Conservation (phyloP, 2,113 vertebrate genomes). For the Rhegmatorhina hoffmannsi region DNA sequence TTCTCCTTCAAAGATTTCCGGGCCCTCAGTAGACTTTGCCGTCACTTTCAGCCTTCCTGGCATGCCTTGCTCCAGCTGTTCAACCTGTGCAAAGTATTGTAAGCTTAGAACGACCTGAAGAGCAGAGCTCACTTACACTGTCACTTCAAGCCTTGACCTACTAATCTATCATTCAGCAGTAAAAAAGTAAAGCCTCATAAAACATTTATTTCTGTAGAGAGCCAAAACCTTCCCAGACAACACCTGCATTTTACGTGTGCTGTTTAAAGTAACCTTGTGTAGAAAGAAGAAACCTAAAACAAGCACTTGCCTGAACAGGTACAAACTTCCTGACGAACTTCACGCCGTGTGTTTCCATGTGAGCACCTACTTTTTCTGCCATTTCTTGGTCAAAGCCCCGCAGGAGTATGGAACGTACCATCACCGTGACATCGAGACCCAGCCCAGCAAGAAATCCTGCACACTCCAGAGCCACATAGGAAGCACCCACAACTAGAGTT, state of each 20-base stretch:
- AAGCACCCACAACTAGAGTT: slow-evolving; percentile 92
- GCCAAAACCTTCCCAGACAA: neutral
- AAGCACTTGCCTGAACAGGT: slow-evolving; percentile 80
- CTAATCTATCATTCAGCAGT: neutral
- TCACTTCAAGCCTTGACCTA: neutral
- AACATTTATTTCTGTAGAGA: neutral
- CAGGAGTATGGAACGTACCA: slow-evolving; percentile 94
- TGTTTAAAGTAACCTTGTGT: neutral
- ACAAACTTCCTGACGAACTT: slow-evolving; percentile 89
- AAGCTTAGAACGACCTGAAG: neutral
- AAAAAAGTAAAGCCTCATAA: neutral
- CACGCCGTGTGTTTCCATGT: slow-evolving; percentile 89
- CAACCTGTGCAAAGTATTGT: slow-evolving; percentile 71
- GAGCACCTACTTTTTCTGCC: slow-evolving; percentile 86
- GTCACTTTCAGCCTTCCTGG: slow-evolving; percentile 91
- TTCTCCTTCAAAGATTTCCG: slow-evolving; percentile 81
- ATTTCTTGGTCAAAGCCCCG: slow-evolving; percentile 96
- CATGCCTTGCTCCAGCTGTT: slow-evolving; percentile 87
- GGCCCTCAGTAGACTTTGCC: slow-evolving; percentile 85
- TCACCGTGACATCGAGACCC: slow-evolving; percentile 90
- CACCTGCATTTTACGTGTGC: neutral
- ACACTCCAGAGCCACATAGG: slow-evolving; percentile 95
- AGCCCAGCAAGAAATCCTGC: slow-evolving; percentile 92
- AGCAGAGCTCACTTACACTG: neutral
- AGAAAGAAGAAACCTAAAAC: neutral